phyloP scores from a whole-genome alignment of 2,113 vertebrate species.

The Gracilinanus agilis region DNA sequence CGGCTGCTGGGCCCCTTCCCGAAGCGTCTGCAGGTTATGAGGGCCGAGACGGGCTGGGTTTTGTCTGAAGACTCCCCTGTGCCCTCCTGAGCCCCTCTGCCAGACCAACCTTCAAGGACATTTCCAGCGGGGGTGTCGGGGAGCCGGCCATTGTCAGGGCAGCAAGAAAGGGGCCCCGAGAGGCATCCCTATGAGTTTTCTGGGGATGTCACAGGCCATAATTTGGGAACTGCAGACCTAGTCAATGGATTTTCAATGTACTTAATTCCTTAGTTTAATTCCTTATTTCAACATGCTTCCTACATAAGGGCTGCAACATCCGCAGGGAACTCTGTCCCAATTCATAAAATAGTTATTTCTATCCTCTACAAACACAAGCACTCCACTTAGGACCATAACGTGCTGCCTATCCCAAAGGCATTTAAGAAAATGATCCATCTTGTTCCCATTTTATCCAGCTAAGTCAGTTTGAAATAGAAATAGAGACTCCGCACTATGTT shows the following conservation, averaged over 20 bases:
- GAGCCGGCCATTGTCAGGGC: too few species aligned
- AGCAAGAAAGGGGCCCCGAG: background rate
- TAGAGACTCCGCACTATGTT: too few species aligned
- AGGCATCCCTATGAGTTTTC: background rate
- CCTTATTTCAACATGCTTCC: constrained; percentile 56
- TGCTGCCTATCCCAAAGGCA: constrained; percentile 75
- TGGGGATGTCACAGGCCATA: background rate
- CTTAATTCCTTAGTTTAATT: constrained; percentile 53
- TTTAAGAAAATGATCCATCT: constrained; percentile 79
- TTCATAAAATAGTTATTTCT: constrained; percentile 77
- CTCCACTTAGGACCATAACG: constrained; percentile 75
- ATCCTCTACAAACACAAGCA: constrained; percentile 80
- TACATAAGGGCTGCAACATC: constrained; percentile 53
- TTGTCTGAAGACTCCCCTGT: too few species aligned
- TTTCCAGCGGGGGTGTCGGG: background rate
- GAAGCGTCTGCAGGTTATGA: too few species aligned
- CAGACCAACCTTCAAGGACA: background rate
- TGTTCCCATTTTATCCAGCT: constrained; percentile 74
- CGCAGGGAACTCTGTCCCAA: constrained; percentile 68
- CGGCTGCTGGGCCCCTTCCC: too few species aligned
- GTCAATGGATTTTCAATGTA: background rate
- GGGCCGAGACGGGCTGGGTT: background rate
- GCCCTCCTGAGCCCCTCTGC: background rate
- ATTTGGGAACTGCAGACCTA: background rate
- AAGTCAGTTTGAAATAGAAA: constrained; percentile 76